Base-by-base conservation (phyloP, 2,888 invertebrate genomes). In the Tipula confusa region DNA sequence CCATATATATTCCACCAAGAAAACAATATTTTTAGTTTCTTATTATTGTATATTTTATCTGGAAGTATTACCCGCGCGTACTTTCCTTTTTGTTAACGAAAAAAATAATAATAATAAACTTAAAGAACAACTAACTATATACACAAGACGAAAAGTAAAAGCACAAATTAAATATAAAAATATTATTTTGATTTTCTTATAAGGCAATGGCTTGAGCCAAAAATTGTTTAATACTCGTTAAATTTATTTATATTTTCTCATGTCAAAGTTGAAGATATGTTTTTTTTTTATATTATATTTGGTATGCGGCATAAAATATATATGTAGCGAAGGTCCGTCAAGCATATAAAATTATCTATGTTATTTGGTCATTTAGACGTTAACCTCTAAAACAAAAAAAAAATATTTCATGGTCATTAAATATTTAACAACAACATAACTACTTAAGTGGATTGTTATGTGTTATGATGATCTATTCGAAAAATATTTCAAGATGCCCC, bases 21-120 rank as follows among this genome's bases (percentile, higher is more conserved):
- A 64, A 64, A 24, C 64, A 18, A 64, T 24, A 64, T 64, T 64
- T 43, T 6, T 64, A 24, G 64, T 64, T 64, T 64, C 64, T 64
- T 64, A 11, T 64, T 64, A 64, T 64, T n/a, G n/a, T n/a, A n/a
- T n/a, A n/a, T n/a, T n/a, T 64, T 64, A 64, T 64, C 64, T 64
- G 64, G 64, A 64, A 64, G 64, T 64, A 64, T 64, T 64, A 64
- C 64, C 64, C 64, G 64, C 64, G 64, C 11, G 64, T 64, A 64
- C 64, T 64, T 64, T 64, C 64, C 64, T 64, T 64, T 64, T 64
- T 64, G 64, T 64, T 64, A 64, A 64, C 64, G 64, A 64, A 64
- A 64, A 64, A 64, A 33, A 64, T 9, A 64, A 64, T 64, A 64
- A 64, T 13, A 64, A 64, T 38, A 64, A 64, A 64, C 24, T 64